A percentile compares a stretch with the other conserved stretches of the same genome.
Evolutionary conservation across 2,113 vertebrate species (phyloP).

Genomic region (Aphelocoma coerulescens): DNA sequence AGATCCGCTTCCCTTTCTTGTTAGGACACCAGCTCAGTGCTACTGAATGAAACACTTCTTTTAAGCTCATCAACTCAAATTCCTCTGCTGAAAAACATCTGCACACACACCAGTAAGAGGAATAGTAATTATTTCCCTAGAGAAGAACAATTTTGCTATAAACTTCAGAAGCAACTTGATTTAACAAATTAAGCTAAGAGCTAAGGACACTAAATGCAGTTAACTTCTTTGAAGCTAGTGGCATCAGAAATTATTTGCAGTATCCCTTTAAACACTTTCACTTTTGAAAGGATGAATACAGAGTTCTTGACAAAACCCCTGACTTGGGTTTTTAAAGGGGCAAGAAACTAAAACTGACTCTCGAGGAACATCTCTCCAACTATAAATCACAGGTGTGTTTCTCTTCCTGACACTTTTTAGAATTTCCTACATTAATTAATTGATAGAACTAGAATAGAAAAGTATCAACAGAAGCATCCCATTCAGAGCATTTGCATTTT

Average conservation of each 20-base stretch:
- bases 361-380: not conserved
- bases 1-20: not conserved
- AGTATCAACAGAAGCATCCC: not conserved
- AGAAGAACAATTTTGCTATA: constrained; percentile 67
- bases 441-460: not conserved
- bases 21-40: not conserved
- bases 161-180: constrained; percentile 64
- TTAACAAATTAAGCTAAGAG: constrained; percentile 63
- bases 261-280: constrained; percentile 22
- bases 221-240: constrained; percentile 31
- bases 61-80: not conserved
- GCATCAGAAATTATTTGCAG: constrained; percentile 44
- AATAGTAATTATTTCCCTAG: constrained; percentile 68
- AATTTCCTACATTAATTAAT: not conserved
- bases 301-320: not conserved
- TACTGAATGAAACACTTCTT: not conserved
- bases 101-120: not conserved
- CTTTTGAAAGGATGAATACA: not conserved
- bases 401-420: not conserved
- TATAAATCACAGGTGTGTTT: not conserved
- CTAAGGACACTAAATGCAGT: constrained; percentile 50
- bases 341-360: not conserved
- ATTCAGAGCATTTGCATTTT: constrained; percentile 10
- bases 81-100: constrained; percentile 53
- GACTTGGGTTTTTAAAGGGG: not conserved